Evolutionary conservation across 64 coral and sea anemone species (phyloP).

Genomic region (Actinia equina): DNA sequence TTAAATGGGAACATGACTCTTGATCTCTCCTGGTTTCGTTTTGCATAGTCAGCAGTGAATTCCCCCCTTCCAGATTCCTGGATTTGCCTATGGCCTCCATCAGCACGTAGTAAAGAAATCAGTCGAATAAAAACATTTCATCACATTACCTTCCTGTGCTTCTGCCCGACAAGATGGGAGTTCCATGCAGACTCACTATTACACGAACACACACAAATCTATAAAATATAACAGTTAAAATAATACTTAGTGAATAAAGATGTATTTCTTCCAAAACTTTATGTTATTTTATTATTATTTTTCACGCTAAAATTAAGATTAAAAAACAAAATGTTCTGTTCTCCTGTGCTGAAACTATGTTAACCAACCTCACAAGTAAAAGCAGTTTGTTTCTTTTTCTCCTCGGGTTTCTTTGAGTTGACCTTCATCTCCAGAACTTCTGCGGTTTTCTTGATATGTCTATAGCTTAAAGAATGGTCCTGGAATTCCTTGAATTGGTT

Average conservation of each 20-base stretch:
- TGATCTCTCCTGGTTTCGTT: too few relatives aligned
- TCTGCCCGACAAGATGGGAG: constrained; percentile 85
- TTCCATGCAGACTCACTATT: constrained; percentile 95
- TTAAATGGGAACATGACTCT: too few relatives aligned
- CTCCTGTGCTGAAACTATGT: background rate
- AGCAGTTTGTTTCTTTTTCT: constrained; percentile 57
- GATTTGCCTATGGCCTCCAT: too few relatives aligned
- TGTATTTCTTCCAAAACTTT: too few relatives aligned
- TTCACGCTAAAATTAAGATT: too few relatives aligned
- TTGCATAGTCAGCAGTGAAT: background rate
- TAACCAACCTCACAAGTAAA: background rate
- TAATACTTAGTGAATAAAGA: background rate
- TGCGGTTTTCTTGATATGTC: constrained; percentile 68
- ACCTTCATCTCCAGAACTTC: constrained; percentile 82
- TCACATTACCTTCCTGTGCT: constrained; percentile 72
- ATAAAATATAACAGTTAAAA: background rate
- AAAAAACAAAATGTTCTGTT: too few relatives aligned
- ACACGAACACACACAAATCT: constrained; percentile 82
- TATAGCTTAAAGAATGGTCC: constrained; percentile 60
- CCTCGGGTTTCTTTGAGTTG: constrained; percentile 53
- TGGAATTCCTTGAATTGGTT: constrained; percentile 44
- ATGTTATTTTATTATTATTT: too few relatives aligned
- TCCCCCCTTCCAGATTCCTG: too few relatives aligned
- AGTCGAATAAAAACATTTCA: too few relatives aligned
- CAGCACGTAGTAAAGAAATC: too few relatives aligned